A percentile compares a stretch with the other conserved stretches of the same genome.
Evolutionary conservation across 2,888 invertebrate species (phyloP).

Genomic region (Apodemia duryi): DNA sequence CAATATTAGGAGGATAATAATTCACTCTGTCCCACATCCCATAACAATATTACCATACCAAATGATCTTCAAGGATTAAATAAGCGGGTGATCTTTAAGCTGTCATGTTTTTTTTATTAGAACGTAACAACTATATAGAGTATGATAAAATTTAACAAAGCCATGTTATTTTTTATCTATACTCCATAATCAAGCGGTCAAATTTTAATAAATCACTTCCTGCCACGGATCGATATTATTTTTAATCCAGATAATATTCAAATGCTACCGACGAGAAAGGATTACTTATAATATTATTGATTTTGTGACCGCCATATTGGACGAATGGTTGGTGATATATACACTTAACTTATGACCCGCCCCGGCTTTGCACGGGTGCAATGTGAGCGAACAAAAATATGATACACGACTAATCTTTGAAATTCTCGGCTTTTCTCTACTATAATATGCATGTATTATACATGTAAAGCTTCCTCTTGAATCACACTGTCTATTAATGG

Average conservation of each 20-base stretch:
- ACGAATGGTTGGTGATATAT: background rate
- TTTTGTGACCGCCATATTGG: background rate
- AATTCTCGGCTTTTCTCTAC: no score
- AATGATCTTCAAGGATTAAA: background rate
- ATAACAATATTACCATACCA: background rate
- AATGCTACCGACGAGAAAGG: constrained; percentile 11
- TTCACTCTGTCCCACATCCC: background rate
- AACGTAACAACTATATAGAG: constrained; percentile 20
- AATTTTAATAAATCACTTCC: constrained; percentile 62
- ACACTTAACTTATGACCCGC: no score
- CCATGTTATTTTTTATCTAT: constrained; percentile 49
- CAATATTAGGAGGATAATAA: no score
- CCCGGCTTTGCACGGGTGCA: no score
- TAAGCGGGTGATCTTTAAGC: constrained; percentile 1
- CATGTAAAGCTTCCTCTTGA: no score
- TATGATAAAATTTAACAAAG: constrained; percentile 42
- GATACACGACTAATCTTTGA: no score
- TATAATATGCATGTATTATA: no score
- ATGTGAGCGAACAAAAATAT: no score
- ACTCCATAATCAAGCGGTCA: constrained; percentile 54
- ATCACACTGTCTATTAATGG: no score
- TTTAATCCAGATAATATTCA: constrained; percentile 35
- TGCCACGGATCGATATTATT: constrained; percentile 53
- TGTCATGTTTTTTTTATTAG: constrained; percentile 9
- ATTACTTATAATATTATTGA: constrained; percentile 2